A percentile compares a stretch with the other conserved stretches of the same genome.
Conservation (phyloP, 2,113 vertebrate genomes). For the Podarcis raffonei region DNA sequence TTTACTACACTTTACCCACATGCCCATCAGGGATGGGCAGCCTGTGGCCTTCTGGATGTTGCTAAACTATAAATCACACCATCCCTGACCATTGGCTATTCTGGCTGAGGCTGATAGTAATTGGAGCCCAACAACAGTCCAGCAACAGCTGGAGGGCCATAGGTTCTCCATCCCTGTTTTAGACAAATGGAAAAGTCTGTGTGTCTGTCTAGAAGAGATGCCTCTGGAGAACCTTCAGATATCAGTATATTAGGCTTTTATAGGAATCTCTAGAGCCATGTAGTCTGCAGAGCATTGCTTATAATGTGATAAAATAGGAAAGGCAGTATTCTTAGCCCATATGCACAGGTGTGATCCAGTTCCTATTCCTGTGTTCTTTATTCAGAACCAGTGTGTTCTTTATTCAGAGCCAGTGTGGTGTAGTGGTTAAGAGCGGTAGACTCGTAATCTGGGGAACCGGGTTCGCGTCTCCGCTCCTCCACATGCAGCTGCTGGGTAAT, state of each 20-base stretch:
- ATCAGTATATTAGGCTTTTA: conserved; percentile 33
- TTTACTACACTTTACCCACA: not conserved
- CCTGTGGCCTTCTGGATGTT: not conserved
- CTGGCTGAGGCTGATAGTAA: not conserved
- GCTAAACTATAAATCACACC: not conserved
- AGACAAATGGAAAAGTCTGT: not conserved
- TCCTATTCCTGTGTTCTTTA: conserved; percentile 6
- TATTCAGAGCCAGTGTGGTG: too few relatives aligned
- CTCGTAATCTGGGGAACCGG: too few relatives aligned
- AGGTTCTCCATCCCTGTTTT: too few relatives aligned
- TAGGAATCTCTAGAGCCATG: conserved; percentile 22
- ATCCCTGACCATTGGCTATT: too few relatives aligned
- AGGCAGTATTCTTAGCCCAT: conserved; percentile 10
- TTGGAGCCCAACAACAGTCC: not conserved
- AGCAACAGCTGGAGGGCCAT: not conserved
- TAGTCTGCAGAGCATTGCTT: conserved; percentile 25
- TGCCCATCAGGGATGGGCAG: not conserved
- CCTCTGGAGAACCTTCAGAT: conserved; percentile 54
- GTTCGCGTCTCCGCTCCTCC: too few relatives aligned
- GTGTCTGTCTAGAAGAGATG: conserved; percentile 40
- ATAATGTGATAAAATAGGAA: not conserved
- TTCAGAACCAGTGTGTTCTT: too few relatives aligned
- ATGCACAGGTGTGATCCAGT: conserved; percentile 21
- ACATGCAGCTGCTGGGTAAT: too few relatives aligned
- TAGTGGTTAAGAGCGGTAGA: too few relatives aligned